Percentiles rank a stretch among this genome's conserved stretches.
Evolutionary conservation across 2,888 invertebrate genomes (phyloP).

Genomic region (Drosophila nr. fundita): DNA sequence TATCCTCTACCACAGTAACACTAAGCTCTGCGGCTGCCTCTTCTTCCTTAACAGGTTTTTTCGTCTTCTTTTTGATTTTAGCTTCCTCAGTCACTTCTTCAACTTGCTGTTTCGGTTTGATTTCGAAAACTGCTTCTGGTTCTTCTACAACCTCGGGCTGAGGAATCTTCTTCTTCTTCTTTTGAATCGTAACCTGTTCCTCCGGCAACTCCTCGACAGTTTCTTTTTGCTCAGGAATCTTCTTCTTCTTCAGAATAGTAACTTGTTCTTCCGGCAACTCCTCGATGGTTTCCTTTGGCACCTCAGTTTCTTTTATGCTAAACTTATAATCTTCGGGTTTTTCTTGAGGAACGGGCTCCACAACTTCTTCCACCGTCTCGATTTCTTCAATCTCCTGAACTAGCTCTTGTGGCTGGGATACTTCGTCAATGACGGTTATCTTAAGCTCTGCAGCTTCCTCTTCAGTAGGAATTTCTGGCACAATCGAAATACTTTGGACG

Average conservation of each 20-base stretch:
- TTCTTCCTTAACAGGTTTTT: slow-evolving; percentile 66
- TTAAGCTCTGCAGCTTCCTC: slow-evolving; percentile 78
- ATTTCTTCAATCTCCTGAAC: slow-evolving; percentile 73
- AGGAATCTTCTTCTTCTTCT: slow-evolving; percentile 64
- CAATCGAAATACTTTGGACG: slow-evolving; percentile 75
- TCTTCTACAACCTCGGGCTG: slow-evolving; percentile 75
- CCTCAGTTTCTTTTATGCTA: slow-evolving; percentile 56
- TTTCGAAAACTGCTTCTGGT: slow-evolving; percentile 77
- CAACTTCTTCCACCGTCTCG: slow-evolving; percentile 45
- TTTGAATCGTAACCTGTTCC: slow-evolving; percentile 53
- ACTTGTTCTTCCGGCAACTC: slow-evolving; percentile 58
- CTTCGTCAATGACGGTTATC: slow-evolving; percentile 75
- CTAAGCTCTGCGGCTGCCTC: slow-evolving; percentile 80
- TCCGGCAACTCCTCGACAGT: slow-evolving; percentile 51
- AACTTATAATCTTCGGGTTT: slow-evolving; percentile 56
- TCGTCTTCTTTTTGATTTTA: slow-evolving; percentile 77
- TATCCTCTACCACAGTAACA: slow-evolving; percentile 78
- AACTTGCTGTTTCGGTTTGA: slow-evolving; percentile 66
- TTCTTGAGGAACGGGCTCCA: slow-evolving; percentile 66
- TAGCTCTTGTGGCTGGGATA: slow-evolving; percentile 57
- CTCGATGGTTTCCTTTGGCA: slow-evolving; percentile 39
- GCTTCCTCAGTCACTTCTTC: slow-evolving; percentile 79
- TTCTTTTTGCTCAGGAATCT: slow-evolving; percentile 42
- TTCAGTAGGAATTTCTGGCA: slow-evolving; percentile 75
- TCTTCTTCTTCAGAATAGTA: slow-evolving; percentile 61